Evolutionary conservation across 2,113 vertebrate genomes (phyloP).

Genomic region (Ctenomys sociabilis): DNA sequence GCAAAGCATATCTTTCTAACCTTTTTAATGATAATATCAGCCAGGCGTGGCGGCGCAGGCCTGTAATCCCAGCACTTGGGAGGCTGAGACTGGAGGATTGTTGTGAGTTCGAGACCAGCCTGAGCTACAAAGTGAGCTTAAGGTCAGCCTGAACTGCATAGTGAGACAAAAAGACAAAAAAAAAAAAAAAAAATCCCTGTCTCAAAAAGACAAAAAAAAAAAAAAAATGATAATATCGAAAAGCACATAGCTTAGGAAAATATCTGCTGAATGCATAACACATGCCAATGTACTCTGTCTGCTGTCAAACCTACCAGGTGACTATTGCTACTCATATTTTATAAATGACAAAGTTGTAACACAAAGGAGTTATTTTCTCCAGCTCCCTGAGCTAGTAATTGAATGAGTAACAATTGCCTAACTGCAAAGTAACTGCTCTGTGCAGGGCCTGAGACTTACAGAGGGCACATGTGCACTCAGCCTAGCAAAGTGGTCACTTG

Average conservation of each 20-base stretch:
- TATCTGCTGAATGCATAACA: background rate
- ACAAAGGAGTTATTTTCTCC: background rate
- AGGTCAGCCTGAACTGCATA: too few relatives aligned
- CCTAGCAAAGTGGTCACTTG: background rate
- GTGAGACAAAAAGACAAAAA: too few relatives aligned
- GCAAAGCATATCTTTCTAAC: background rate
- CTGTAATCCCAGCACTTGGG: too few relatives aligned
- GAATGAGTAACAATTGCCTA: background rate
- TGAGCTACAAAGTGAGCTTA: too few relatives aligned
- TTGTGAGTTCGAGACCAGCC: too few relatives aligned
- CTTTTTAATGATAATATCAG: too few relatives aligned
- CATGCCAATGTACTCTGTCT: background rate
- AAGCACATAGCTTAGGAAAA: slow-evolving; percentile 38
- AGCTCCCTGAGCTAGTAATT: background rate
- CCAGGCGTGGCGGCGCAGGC: too few relatives aligned
- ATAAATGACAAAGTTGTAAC: slow-evolving; percentile 28
- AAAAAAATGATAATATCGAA: slow-evolving; percentile 35
- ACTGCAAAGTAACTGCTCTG: background rate
- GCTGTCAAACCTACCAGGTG: background rate
- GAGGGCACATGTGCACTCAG: background rate
- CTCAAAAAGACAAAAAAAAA: too few relatives aligned
- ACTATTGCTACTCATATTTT: slow-evolving; percentile 10
- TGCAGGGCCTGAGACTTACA: background rate
- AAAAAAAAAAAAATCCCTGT: too few relatives aligned
- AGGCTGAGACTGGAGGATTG: too few relatives aligned